phyloP scores from a whole-genome alignment of 2,797 vertebrate species.

The Euphonia xanthogaster region DNA sequence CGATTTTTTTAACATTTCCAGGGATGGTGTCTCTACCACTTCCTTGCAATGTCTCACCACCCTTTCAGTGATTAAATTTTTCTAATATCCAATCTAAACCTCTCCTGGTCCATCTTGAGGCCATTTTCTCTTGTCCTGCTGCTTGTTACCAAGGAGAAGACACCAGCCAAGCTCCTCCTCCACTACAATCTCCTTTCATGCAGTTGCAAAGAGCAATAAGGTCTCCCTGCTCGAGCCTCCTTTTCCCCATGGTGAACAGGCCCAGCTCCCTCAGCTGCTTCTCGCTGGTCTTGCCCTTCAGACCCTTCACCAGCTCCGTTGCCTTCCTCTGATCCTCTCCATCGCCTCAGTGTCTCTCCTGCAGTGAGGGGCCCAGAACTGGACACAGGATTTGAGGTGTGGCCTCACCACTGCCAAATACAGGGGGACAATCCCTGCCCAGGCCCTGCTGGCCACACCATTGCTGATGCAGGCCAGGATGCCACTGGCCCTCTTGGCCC shows the following conservation, averaged over 20 bases:
- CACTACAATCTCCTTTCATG: not conserved
- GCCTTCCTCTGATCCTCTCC: not conserved
- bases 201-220: not conserved
- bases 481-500: accelerated
- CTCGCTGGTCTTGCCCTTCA: not conserved
- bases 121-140: not conserved
- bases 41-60: not conserved
- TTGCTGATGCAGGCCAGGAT: not conserved
- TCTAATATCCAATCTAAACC: not conserved
- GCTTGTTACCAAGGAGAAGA: not conserved
- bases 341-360: not conserved
- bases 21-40: not conserved
- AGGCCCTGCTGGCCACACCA: accelerated
- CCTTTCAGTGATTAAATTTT: not conserved
- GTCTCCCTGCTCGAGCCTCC: not conserved
- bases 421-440: not conserved
- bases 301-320: accelerated
- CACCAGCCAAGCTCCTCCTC: too few species aligned
- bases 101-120: not conserved
- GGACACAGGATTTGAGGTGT: not conserved
- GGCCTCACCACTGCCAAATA: accelerated
- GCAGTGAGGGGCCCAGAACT: not conserved
- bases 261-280: not conserved
- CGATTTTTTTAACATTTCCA: not conserved
- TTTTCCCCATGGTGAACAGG: not conserved